Evolutionary conservation across 1,140 invertebrate species (phyloP).

Genomic region (Neodiprion pinetum): DNA sequence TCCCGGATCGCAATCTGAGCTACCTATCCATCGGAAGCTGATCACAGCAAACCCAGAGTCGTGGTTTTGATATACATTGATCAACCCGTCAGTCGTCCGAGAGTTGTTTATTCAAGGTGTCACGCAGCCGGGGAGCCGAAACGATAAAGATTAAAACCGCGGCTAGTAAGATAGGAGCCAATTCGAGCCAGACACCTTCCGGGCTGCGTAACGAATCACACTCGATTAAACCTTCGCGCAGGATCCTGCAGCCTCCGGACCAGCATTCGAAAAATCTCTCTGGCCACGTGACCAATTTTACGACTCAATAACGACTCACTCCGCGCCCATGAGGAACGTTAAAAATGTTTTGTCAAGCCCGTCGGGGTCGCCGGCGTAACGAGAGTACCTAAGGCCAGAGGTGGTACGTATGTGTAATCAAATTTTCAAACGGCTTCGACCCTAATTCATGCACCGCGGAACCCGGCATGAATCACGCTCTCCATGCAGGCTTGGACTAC

Average conservation of each 20-base stretch:
- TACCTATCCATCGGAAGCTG: too few relatives aligned
- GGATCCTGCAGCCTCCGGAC: too few relatives aligned
- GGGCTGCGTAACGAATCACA: background rate
- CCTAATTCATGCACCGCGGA: too few relatives aligned
- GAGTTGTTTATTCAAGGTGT: background rate
- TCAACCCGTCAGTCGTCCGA: background rate
- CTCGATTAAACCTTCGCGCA: background rate
- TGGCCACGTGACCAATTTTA: conserved; percentile 49
- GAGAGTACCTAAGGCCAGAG: conserved; percentile 23
- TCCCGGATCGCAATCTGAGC: too few relatives aligned
- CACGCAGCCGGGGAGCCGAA: background rate
- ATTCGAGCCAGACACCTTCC: background rate
- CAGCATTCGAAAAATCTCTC: conserved; percentile 34
- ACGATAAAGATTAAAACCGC: background rate
- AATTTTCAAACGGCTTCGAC: conserved; percentile 18
- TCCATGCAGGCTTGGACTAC: too few relatives aligned
- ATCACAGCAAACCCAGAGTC: too few relatives aligned
- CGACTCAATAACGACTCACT: conserved; percentile 34
- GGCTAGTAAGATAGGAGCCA: background rate
- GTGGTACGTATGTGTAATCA: background rate
- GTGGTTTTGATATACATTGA: background rate
- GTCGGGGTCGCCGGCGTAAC: conserved; percentile 31
- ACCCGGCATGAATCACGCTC: too few relatives aligned
- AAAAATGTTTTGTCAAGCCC: conserved; percentile 36
- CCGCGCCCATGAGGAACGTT: conserved; percentile 26